These are phyloP conservation scores for Gonioctena quinquepunctata DNA, from an alignment of 1,140 invertebrate genomes.

Conservation along the genomic window DNA sequence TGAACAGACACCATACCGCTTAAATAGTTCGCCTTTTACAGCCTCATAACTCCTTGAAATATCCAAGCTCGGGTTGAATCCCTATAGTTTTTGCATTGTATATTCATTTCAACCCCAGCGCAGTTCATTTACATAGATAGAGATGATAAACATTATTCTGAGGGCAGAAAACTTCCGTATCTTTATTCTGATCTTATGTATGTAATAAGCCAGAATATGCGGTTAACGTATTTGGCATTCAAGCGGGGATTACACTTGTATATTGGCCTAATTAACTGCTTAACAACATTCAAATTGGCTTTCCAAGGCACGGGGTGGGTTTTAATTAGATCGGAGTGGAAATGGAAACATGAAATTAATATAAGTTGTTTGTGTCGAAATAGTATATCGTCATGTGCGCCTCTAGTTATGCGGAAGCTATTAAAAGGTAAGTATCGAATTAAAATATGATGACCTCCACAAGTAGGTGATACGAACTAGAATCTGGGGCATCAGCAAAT, in stretches of 20 bases:
- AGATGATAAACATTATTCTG: background rate
- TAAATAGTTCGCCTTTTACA: background rate
- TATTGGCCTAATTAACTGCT: background rate
- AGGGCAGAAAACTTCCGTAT: background rate
- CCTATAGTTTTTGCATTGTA: background rate
- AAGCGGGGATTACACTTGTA: background rate
- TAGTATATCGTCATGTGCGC: no score
- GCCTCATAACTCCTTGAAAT: background rate
- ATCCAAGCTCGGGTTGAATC: background rate
- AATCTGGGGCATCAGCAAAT: no score
- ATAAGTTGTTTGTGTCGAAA: background rate
- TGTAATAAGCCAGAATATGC: background rate
- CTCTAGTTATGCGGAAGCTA: no score
- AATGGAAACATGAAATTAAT: background rate
- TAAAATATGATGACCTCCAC: no score
- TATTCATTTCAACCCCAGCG: background rate
- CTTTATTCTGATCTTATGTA: background rate
- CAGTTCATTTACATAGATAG: background rate
- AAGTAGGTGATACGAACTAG: no score
- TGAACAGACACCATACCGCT: no score
- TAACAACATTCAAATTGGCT: conserved; percentile 1
- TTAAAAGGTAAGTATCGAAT: no score
- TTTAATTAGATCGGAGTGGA: background rate
- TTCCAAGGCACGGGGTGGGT: background rate
- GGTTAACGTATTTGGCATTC: background rate